phyloP scores from a whole-genome alignment of 2,888 invertebrate genomes.

The Drosophila meridiana region DNA sequence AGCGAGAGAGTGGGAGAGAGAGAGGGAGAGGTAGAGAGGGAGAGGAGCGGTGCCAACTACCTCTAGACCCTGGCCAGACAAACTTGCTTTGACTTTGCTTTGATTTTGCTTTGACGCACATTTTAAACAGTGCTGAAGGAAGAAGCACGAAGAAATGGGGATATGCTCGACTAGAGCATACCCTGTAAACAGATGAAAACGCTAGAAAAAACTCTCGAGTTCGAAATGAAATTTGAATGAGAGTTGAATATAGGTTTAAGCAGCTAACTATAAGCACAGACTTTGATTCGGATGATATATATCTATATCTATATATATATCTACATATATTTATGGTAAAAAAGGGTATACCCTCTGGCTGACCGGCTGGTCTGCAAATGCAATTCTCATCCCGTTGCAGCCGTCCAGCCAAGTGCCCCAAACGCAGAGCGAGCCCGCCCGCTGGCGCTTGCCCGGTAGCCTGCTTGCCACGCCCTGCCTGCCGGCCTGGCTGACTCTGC shows the following conservation, averaged over 20 bases:
- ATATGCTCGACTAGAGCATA: not conserved
- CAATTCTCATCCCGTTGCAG: not conserved
- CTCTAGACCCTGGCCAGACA: conserved; percentile 54
- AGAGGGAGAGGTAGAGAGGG: not conserved
- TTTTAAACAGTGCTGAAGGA: conserved; percentile 19
- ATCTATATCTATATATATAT: not conserved
- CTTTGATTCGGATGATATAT: not conserved
- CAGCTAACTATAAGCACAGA: not conserved
- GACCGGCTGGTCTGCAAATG: not conserved
- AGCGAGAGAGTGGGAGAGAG: not conserved
- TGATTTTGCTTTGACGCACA: conserved; percentile 78
- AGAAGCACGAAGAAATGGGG: conserved; percentile 11
- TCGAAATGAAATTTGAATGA: too few species aligned
- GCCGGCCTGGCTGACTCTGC: not conserved
- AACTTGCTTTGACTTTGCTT: conserved; percentile 73
- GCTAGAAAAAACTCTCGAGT: too few species aligned
- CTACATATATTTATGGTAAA: not conserved
- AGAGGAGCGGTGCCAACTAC: not conserved
- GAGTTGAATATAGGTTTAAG: too few species aligned
- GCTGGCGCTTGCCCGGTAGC: conserved; percentile 33
- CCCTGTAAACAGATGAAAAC: not conserved
- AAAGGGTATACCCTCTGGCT: not conserved
- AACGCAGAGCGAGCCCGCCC: conserved; percentile 31
- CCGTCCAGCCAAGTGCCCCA: conserved; percentile 59
- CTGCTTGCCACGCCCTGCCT: not conserved